Evolutionary conservation across 2,888 invertebrate genomes (phyloP), one percentile per base, ranked within the genome.

Genomic region (Galeopsomyia nigrocyanea): DNA sequence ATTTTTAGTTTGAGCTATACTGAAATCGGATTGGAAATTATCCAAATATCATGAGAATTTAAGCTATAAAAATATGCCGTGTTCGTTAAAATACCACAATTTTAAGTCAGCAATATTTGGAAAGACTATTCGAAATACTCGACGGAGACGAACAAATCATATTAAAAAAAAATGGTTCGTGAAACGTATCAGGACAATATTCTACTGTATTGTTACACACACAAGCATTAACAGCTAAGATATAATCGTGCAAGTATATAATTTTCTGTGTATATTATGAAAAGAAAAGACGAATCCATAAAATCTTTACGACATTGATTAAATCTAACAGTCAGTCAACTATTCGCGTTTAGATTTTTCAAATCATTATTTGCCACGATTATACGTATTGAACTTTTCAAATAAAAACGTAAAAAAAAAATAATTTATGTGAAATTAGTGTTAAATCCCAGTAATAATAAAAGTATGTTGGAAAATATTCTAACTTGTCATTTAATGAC

Each of bases 131-230:
- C 61, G 26, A 63, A 63, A 68, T 72, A 63, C 58, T 63, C 51
- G 51, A 68, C 31, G 53, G 19, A 67, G 22, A 19, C 39, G 19
- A 63, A 31, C 39, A 39, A 39, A 39, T 31, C 31, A 5, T 2
- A 9, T 5, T 19, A 64, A 64, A 57, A 17, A 21, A 13, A 21
- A 63, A 49, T 14, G 49, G 53, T 68, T 63, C 61, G 57, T 67
- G 22, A 46, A 60, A 49, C 63, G 60, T 55, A 64, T 68, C 39
- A 16, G 53, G 72, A 73, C 72, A 73, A 73, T 73, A 73, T 64
- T 68, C 57, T 55, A 60, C 19, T 72, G 47, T 64, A 63, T 17
- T 63, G 47, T 63, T 55, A 68, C n/a, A 58, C n/a, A 58, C n/a
- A 73, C 31, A 57, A 63, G 63, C 68, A 64, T 49, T 64, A 64